A percentile compares a stretch with the other conserved stretches of the same genome.
These are phyloP conservation scores for Anableps anableps DNA, from an alignment of 2,797 vertebrate genomes.

Conservation along the genomic window DNA sequence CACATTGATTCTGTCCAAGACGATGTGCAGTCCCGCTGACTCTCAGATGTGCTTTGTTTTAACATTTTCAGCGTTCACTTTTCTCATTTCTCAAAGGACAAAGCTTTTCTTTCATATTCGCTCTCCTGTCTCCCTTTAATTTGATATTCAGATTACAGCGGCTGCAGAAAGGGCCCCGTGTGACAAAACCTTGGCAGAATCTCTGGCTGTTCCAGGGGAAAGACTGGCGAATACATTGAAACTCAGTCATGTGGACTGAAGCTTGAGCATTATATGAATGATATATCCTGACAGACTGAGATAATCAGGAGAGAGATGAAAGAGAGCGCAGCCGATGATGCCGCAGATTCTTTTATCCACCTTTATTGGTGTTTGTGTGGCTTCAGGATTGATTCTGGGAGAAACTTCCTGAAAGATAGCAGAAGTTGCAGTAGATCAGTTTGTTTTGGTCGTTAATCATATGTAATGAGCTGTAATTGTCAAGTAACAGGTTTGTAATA, in stretches of 20 bases:
- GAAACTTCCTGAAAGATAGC: not conserved
- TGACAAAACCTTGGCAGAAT: slow-evolving; percentile 2
- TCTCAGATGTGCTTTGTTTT: not conserved
- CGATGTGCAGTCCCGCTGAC: not conserved
- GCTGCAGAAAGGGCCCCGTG: not conserved
- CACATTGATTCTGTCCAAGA: not conserved
- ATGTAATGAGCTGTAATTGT: not conserved
- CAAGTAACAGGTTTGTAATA: not conserved
- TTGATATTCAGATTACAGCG: slow-evolving; percentile 2
- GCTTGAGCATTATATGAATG: slow-evolving; percentile 5
- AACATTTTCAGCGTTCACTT: not conserved
- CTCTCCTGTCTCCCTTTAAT: not conserved
- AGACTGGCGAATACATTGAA: not conserved
- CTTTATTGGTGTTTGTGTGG: not conserved
- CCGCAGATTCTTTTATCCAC: not conserved
- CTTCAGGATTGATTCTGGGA: not conserved
- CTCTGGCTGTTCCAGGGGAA: not conserved
- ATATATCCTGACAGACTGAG: slow-evolving; percentile 11
- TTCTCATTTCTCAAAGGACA: slow-evolving; percentile 30
- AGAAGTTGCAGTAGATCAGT: not conserved
- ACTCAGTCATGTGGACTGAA: slow-evolving; percentile 8
- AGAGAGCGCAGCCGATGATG: slow-evolving; percentile 3
- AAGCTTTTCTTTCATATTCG: slow-evolving; percentile 21
- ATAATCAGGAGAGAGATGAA: not conserved
- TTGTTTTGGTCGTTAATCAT: not conserved